Conservation (phyloP, 2,797 vertebrate genomes). For the Avahi laniger region DNA sequence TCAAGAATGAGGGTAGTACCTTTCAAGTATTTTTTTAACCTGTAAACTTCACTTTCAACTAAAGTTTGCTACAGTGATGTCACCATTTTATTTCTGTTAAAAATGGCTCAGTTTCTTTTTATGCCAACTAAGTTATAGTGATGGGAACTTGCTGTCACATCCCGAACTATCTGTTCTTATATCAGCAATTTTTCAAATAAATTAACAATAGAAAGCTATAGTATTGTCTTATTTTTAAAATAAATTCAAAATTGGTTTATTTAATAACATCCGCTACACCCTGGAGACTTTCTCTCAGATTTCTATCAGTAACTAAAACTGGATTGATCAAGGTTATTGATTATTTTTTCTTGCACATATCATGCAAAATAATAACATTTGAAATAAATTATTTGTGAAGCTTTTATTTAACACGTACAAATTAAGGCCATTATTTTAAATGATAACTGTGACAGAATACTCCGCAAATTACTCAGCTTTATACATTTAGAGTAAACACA, state of each 20-base stretch:
- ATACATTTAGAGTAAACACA: not conserved
- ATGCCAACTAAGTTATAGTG: not conserved
- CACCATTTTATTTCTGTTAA: not conserved
- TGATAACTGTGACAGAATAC: not conserved
- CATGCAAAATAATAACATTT: not conserved
- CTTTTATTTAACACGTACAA: not conserved
- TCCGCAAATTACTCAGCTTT: not conserved
- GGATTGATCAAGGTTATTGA: not conserved
- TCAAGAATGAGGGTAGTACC: not conserved
- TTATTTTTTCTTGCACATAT: not conserved
- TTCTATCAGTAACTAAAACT: not conserved
- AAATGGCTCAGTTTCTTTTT: not conserved
- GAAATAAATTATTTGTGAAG: not conserved
- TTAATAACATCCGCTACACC: not conserved
- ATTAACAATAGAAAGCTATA: not conserved
- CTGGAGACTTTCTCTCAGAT: too few species aligned
- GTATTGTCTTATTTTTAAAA: not conserved
- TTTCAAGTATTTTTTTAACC: not conserved
- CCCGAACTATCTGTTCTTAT: not conserved
- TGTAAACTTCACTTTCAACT: not conserved
- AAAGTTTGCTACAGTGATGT: not conserved
- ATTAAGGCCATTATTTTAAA: not conserved
- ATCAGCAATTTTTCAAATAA: not conserved
- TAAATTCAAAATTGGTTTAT: not conserved
- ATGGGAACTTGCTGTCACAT: not conserved